phyloP scores from a whole-genome alignment of 2,797 vertebrate genomes.

The Enteromius argenteus region DNA sequence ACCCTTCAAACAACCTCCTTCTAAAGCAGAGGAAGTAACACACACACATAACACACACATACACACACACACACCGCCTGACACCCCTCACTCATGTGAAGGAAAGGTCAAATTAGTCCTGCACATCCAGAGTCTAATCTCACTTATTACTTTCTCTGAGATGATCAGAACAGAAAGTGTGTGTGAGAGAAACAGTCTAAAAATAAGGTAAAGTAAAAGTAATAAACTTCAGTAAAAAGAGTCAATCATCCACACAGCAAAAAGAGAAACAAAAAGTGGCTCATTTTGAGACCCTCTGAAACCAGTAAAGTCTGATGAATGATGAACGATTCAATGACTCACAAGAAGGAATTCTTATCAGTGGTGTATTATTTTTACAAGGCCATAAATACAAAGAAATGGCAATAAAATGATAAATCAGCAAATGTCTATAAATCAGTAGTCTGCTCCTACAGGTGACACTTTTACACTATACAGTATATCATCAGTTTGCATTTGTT shows the following conservation, averaged over 20 bases:
- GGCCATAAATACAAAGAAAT: not conserved
- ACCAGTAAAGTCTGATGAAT: not conserved
- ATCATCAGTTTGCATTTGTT: constrained; percentile 66
- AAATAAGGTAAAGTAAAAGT: not conserved
- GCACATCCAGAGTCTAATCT: constrained; percentile 35
- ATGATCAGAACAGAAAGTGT: constrained; percentile 7
- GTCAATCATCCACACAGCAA: constrained; percentile 1
- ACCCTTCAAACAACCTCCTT: constrained; percentile 19
- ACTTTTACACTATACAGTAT: constrained; percentile 39
- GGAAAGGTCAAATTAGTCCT: constrained; percentile 31
- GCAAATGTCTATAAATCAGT: not conserved
- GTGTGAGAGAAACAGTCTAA: not conserved
- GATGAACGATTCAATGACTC: constrained; percentile 4
- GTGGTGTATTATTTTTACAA: not conserved
- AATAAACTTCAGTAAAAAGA: not conserved
- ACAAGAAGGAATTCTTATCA: not conserved
- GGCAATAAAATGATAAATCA: not conserved
- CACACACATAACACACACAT: not conserved
- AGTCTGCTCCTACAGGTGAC: constrained; percentile 16
- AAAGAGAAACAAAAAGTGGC: not conserved
- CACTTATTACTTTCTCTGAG: constrained; percentile 51
- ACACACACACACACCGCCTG: constrained; percentile 7
- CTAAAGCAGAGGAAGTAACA: constrained; percentile 29
- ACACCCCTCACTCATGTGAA: constrained; percentile 15
- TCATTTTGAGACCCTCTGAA: not conserved